Percentiles rank a stretch among this genome's conserved stretches.
phyloP scores from a whole-genome alignment of 2,888 invertebrate genomes.

The Phengaris arion region DNA sequence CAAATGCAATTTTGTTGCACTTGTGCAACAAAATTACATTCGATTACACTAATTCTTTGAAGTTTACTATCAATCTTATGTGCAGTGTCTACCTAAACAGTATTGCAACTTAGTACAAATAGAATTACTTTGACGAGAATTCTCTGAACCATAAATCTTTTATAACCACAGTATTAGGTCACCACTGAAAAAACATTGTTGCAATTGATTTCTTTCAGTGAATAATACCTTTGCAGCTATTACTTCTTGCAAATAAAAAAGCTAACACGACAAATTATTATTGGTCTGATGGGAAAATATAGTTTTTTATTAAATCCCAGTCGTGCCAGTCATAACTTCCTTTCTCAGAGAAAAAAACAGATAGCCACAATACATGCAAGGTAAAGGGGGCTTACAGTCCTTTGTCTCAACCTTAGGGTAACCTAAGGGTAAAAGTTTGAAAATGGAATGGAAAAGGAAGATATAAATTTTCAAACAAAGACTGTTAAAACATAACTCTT shows the following conservation, averaged over 20 bases:
- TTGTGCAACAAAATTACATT: too few relatives aligned
- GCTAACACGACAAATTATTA: not conserved
- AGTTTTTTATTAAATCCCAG: not conserved
- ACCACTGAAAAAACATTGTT: slow-evolving; percentile 10
- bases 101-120: not conserved
- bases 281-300: not conserved
- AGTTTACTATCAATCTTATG: not conserved
- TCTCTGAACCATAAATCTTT: not conserved
- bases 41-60: not conserved
- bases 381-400: not conserved
- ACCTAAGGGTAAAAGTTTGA: not conserved
- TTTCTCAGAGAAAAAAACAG: not conserved
- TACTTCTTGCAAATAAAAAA: not conserved
- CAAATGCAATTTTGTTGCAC: too few relatives aligned
- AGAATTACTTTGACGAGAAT: not conserved
- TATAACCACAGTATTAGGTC: slow-evolving; percentile 6
- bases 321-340: not conserved
- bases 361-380: not conserved
- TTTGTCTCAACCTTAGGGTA: not conserved
- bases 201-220: not conserved
- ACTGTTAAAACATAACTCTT: slow-evolving; percentile 12
- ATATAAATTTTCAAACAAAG: not conserved
- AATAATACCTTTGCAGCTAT: not conserved
- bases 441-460: not conserved
- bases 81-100: not conserved